phyloP scores from a whole-genome alignment of 2,888 invertebrate genomes.

The Hedychridium roseum region DNA sequence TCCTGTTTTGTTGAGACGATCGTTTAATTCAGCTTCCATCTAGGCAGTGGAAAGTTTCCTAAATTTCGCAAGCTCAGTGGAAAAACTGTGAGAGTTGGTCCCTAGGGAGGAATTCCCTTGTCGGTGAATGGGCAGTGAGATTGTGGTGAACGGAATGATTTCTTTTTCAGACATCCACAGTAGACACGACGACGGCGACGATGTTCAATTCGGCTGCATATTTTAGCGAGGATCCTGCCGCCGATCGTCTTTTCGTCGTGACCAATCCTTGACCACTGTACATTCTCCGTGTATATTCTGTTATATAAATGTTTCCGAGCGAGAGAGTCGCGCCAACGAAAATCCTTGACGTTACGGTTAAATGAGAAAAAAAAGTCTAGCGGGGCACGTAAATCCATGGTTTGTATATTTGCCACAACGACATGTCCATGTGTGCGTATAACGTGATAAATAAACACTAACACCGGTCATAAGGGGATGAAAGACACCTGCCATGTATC shows the following conservation, averaged over 20 bases:
- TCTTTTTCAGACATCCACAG: slow-evolving; percentile 32
- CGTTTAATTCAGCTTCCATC: no score
- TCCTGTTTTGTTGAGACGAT: no score
- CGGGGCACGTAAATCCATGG: slow-evolving; percentile 35
- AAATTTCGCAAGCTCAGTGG: no score
- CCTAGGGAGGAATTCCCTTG: no score
- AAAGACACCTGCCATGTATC: no score
- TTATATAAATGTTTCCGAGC: slow-evolving; percentile 49
- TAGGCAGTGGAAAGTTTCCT: no score
- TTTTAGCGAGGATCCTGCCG: slow-evolving; percentile 58
- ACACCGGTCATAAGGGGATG: no score
- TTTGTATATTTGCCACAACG: slow-evolving; percentile 55
- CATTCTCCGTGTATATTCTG: slow-evolving; percentile 59
- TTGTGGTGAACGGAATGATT: no score
- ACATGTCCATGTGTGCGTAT: slow-evolving; percentile 45
- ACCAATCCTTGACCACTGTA: slow-evolving; percentile 61
- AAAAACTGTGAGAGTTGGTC: no score
- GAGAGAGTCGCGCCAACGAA: slow-evolving; percentile 20
- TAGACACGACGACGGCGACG: slow-evolving; percentile 34
- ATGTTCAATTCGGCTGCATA: slow-evolving; percentile 61
- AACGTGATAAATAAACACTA: slow-evolving; percentile 35
- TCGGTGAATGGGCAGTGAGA: no score
- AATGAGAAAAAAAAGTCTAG: slow-evolving; percentile 11
- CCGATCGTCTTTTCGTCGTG: slow-evolving; percentile 59
- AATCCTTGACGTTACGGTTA: slow-evolving; percentile 15